phyloP scores from a whole-genome alignment of 2,113 vertebrate genomes.

The Corvus moneduloides region DNA sequence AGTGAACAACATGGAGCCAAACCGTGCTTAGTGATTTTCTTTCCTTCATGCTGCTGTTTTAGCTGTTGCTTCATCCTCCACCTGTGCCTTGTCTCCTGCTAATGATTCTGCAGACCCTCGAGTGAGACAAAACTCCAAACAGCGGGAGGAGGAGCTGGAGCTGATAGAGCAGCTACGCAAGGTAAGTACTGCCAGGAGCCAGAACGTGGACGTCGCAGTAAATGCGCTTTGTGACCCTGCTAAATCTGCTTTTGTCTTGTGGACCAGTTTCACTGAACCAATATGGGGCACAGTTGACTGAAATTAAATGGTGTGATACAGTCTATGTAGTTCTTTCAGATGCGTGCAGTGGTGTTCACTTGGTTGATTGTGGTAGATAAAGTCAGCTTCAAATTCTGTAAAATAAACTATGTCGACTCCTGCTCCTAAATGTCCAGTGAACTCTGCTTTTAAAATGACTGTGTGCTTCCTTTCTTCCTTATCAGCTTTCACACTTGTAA shows the following conservation, averaged over 20 bases:
- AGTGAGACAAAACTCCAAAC: constrained; percentile 64
- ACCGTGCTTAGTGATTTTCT: neutral
- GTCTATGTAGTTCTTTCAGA: neutral
- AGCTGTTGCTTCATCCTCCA: constrained; percentile 62
- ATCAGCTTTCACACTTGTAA: neutral
- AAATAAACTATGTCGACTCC: neutral
- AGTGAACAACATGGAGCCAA: neutral
- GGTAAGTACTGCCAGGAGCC: constrained; percentile 66
- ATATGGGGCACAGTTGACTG: accelerated
- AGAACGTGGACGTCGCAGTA: accelerated
- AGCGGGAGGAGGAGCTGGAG: constrained; percentile 75
- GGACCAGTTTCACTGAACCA: neutral
- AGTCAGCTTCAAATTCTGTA: neutral
- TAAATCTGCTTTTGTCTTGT: neutral
- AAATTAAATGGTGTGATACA: neutral
- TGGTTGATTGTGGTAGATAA: neutral
- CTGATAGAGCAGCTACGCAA: constrained; percentile 90
- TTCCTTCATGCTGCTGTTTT: neutral
- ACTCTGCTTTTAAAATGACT: neutral
- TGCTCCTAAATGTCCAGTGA: neutral
- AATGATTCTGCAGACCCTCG: constrained; percentile 55
- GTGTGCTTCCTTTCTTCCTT: neutral
- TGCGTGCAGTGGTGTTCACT: neutral
- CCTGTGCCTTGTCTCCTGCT: constrained; percentile 45
- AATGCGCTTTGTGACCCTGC: neutral